These are phyloP conservation scores for Zaprionus gabonicus DNA, from an alignment of 1,140 invertebrate species.

Conservation along the genomic window DNA sequence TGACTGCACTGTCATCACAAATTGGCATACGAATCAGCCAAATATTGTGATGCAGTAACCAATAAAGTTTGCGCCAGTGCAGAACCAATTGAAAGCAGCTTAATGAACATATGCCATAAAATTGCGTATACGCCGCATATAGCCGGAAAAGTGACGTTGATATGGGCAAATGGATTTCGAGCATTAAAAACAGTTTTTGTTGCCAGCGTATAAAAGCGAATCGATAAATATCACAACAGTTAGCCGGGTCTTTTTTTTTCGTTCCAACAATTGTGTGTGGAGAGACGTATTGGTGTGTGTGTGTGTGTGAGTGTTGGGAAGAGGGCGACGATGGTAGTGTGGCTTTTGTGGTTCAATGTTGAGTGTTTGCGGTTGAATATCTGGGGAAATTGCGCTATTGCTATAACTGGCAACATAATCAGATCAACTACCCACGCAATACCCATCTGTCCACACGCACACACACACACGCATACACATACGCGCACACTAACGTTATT, in stretches of 20 bases:
- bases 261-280: not conserved
- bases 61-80: not conserved
- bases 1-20: not conserved
- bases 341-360: constrained; percentile 47
- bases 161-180: constrained; percentile 57
- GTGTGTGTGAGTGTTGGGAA: not conserved
- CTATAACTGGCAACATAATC: constrained; percentile 30
- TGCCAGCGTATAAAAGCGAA: constrained; percentile 55
- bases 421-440: not conserved
- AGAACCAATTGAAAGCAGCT: constrained; percentile 37
- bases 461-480: not conserved
- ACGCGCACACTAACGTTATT: constrained; percentile 18
- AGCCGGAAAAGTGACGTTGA: constrained; percentile 16
- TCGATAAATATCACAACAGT: constrained; percentile 59
- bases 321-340: constrained; percentile 8
- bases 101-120: constrained; percentile 51
- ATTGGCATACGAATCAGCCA: not conserved
- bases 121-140: constrained; percentile 57
- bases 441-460: not conserved
- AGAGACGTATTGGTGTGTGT: not conserved
- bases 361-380: constrained; percentile 61
- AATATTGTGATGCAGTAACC: not conserved
- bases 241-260: constrained; percentile 10
- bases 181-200: constrained; percentile 69
- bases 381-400: constrained; percentile 38